Percentiles rank a stretch among this genome's conserved stretches.
These are phyloP conservation scores for Pristionchus exspectatus DNA, from an alignment of 2,888 invertebrate genomes.

Conservation along the genomic window DNA sequence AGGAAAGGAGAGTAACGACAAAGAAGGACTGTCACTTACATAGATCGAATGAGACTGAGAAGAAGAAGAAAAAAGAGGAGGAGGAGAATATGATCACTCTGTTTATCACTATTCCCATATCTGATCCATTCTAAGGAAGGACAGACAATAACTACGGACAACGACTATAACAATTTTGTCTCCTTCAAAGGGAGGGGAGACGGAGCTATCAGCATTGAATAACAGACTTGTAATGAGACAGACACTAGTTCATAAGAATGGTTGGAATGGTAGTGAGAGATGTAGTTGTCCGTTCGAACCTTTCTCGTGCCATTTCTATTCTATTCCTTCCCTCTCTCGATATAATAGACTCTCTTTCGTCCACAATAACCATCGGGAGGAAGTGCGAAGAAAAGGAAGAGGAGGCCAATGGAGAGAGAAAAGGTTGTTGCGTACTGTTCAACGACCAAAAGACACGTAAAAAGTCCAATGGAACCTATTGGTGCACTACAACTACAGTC, in stretches of 20 bases:
- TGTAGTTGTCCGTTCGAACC: background rate
- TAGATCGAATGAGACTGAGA: background rate
- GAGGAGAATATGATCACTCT: background rate
- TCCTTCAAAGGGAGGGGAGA: background rate
- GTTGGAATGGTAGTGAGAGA: background rate
- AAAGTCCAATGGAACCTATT: background rate
- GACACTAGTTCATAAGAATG: background rate
- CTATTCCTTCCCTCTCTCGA: background rate
- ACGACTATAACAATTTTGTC: background rate
- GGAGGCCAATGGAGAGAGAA: background rate
- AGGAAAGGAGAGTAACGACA: background rate
- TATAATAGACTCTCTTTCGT: background rate
- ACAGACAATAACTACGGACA: background rate
- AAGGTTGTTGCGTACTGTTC: background rate
- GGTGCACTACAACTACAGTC: background rate
- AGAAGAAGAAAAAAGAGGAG: background rate
- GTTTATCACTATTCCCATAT: conserved; percentile 17
- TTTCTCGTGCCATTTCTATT: background rate
- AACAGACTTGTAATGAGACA: background rate
- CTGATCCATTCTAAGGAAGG: background rate
- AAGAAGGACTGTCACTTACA: background rate
- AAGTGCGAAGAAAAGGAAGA: background rate
- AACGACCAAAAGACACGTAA: background rate
- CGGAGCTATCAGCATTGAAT: background rate
- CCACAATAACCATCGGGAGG: background rate